Base-by-base conservation (phyloP, 2,797 vertebrate genomes). In the Enteromius thamalakanensis region DNA sequence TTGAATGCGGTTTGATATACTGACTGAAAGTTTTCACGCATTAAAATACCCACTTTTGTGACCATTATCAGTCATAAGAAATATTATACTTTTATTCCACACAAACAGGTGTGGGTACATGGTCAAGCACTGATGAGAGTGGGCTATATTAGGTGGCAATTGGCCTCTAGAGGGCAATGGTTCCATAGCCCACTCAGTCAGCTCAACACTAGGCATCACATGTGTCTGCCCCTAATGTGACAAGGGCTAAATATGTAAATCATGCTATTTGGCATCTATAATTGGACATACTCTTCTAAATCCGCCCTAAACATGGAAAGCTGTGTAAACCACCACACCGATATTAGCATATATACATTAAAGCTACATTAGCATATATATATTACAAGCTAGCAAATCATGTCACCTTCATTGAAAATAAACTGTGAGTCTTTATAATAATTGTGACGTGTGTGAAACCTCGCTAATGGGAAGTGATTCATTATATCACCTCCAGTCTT, bases 131-230 rank as follows among this genome's bases (percentile, higher is more conserved):
- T 74, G 37, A 76, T n/a, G 76, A 88, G 79, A 82, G 55, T 53
- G 68, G 67, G 37, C 55, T 80, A 49, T 65, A 79, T 86, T 72
- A 62, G 51, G 76, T 82, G 71, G 79, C 75, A 83, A 86, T 78
- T 83, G 87, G 82, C 88, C 91, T 91, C 91, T 90, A 92, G 91
- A 87, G 89, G 91, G 91, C 90, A 90, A 90, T 91, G 87, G 85
- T 87, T 88, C 82, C 90, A 89, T 89, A 92, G 87, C 23, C 79
- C 87, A 84, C 79, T 84, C 65, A 55, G 69, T 75, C 40, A 86
- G 80, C 74, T 11, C 83, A 62, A 82, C 26, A 79, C 70, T 32
- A 83, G 45, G 47, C 70, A 19, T 45, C 74, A 76, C 79, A 80
- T 85, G 76, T 82, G 76, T 55, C 84, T 83, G 81, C 72, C 68